Evolutionary conservation across 2,797 vertebrate species (phyloP).

Genomic region (Crenichthys baileyi): DNA sequence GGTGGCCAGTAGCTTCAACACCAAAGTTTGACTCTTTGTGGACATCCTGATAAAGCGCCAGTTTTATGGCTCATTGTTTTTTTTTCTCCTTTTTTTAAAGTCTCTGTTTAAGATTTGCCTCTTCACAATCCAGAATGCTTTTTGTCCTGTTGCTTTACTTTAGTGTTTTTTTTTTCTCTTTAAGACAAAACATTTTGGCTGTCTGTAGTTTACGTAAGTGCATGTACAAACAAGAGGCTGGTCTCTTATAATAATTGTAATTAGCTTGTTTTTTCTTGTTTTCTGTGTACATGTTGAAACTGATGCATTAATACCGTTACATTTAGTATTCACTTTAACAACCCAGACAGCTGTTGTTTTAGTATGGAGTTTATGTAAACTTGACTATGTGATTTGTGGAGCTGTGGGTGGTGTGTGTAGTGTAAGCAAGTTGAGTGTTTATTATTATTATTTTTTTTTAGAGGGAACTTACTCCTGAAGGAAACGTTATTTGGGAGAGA

Average conservation of each 20-base stretch:
- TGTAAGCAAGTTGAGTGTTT: constrained; percentile 26
- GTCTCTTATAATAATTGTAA: constrained; percentile 65
- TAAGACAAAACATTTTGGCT: constrained; percentile 16
- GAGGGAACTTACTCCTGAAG: constrained; percentile 74
- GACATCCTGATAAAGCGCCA: constrained; percentile 65
- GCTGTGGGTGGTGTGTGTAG: background rate
- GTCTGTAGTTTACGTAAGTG: constrained; percentile 53
- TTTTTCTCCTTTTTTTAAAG: constrained; percentile 32
- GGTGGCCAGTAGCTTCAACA: constrained; percentile 53
- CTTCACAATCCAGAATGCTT: constrained; percentile 5
- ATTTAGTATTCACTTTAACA: constrained; percentile 63
- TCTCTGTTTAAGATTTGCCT: constrained; percentile 38
- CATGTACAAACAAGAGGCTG: constrained; percentile 73
- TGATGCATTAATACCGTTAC: constrained; percentile 54
- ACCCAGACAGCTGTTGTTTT: constrained; percentile 51
- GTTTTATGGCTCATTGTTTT: constrained; percentile 77
- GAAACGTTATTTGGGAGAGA: constrained; percentile 71
- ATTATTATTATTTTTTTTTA: constrained; percentile 48
- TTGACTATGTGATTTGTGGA: constrained; percentile 62
- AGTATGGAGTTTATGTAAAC: constrained; percentile 53
- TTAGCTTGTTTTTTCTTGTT: constrained; percentile 59
- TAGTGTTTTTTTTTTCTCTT: constrained; percentile 46
- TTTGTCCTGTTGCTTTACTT: constrained; percentile 56
- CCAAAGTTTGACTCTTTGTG: constrained; percentile 57
- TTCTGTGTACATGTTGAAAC: constrained; percentile 53